phyloP scores from a whole-genome alignment of 1,140 invertebrate genomes.

The Anastatus disparis region DNA sequence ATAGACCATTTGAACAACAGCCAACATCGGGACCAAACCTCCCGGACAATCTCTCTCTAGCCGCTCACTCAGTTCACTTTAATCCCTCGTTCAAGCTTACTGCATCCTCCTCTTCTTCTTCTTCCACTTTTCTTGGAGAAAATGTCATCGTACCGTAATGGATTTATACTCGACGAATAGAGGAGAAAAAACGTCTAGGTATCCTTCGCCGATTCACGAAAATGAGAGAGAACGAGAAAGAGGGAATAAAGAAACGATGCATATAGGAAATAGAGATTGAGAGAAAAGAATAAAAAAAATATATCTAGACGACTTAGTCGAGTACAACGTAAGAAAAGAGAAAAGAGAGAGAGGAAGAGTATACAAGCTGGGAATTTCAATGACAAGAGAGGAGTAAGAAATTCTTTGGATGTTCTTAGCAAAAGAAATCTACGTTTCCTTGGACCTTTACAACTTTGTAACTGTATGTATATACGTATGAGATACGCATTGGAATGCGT shows the following conservation, averaged over 20 bases:
- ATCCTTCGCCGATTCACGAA: slow-evolving; percentile 31
- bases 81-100: background rate
- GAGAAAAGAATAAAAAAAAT: too few relatives aligned
- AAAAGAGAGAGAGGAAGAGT: background rate
- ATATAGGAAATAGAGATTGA: too few relatives aligned
- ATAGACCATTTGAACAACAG: slow-evolving; percentile 63
- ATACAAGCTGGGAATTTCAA: background rate
- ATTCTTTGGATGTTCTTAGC: too few relatives aligned
- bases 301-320: too few relatives aligned
- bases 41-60: too few relatives aligned
- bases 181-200: too few relatives aligned
- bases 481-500: background rate
- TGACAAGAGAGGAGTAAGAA: too few relatives aligned
- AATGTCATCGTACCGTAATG: slow-evolving; percentile 50
- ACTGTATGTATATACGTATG: background rate
- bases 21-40: slow-evolving; percentile 56
- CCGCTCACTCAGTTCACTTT: slow-evolving; percentile 3
- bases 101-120: background rate
- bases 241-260: background rate
- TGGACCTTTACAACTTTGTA: background rate
- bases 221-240: too few relatives aligned
- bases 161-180: slow-evolving; percentile 50
- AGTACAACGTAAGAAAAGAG: slow-evolving; percentile 28
- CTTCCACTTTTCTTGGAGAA: background rate
- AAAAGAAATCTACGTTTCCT: background rate